Evolutionary conservation across 1,140 invertebrate genomes (phyloP), one percentile per base, ranked within the genome.

Genomic region (Cyclina sinensis): DNA sequence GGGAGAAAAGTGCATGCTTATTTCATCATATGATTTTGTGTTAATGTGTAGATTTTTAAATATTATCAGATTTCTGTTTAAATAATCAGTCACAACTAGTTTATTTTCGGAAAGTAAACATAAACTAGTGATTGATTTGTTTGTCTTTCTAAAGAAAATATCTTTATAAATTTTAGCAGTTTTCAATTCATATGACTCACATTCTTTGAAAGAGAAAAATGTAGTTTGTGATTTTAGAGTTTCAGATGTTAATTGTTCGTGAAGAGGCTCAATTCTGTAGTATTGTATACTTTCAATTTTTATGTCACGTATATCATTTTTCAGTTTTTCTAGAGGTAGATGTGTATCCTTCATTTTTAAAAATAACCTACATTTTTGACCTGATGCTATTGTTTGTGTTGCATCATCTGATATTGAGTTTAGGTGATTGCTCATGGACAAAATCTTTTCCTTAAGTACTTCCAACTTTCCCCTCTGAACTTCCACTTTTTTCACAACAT

Each of bases 251-350:
- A 32, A 24, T 51, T 27, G 0, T 51, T 16, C 21, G 30, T 46
- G 9, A n/a, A 5, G 16, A 0, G 73, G 14, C 54, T 48, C 39
- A 37, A 24, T 16, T 74, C 24, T 76, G 48, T 54, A 85, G 7
- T 59, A 59, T 4, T 30, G 59, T 70, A 59, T 27, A n/a, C 37
- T 27, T 9, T 7, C 12, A 27, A 21, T n/a, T 54, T 48, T 14
- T 73, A 73, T 7, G 18, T 46, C 35, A 39, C 37, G 1, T 32
- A 39, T 24, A 57, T 81, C 57, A 81, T 91, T 32, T 4, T n/a
- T 1, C 3, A 59, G 21, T 21, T 62, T 39, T 48, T 32, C 18
- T 9, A 16, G 21, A 11, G 18, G 1, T 43, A 11, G 0, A 24
- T 39, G 16, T 32, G 35, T 37, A 43, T 37, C 4, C 39, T 73